Evolutionary conservation across 1,140 invertebrate genomes (phyloP).

Genomic region (Triops cancriformis): DNA sequence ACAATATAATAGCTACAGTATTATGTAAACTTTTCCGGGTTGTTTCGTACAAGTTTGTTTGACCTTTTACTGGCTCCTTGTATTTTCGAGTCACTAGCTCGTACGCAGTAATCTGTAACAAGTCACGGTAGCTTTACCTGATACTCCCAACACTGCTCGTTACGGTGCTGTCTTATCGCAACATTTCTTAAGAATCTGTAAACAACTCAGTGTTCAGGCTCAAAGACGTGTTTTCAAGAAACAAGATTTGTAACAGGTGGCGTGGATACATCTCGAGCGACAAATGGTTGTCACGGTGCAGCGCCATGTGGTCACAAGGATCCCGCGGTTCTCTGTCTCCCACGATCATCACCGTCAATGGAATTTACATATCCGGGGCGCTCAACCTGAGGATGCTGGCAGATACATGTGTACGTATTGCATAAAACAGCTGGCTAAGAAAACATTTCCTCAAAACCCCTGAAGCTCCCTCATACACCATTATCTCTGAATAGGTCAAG

Average conservation of each 20-base stretch:
- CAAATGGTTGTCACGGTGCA: constrained; percentile 88
- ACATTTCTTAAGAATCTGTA: too few relatives aligned
- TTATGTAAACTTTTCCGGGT: too few relatives aligned
- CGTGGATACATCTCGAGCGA: constrained; percentile 88
- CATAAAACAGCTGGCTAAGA: not conserved
- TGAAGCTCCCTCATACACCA: not conserved
- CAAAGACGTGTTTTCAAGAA: too few relatives aligned
- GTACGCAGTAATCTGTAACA: too few relatives aligned
- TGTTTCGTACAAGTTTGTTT: too few relatives aligned
- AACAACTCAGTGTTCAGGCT: too few relatives aligned
- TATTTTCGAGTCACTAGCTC: too few relatives aligned
- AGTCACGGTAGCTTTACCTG: too few relatives aligned
- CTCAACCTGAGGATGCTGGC: constrained; percentile 30
- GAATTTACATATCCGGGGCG: constrained; percentile 72
- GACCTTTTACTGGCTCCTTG: too few relatives aligned
- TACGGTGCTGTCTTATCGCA: too few relatives aligned
- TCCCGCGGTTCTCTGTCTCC: constrained; percentile 76
- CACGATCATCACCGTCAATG: constrained; percentile 87
- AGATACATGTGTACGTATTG: constrained; percentile 30
- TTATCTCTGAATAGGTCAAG: constrained; percentile 45
- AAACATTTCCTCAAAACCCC: not conserved
- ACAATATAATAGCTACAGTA: too few relatives aligned
- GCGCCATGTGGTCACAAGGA: constrained; percentile 75
- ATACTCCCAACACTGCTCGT: too few relatives aligned
- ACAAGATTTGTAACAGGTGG: constrained; percentile 49